These are phyloP conservation scores for Otis tarda DNA, from an alignment of 2,113 vertebrate species.

Conservation along the genomic window DNA sequence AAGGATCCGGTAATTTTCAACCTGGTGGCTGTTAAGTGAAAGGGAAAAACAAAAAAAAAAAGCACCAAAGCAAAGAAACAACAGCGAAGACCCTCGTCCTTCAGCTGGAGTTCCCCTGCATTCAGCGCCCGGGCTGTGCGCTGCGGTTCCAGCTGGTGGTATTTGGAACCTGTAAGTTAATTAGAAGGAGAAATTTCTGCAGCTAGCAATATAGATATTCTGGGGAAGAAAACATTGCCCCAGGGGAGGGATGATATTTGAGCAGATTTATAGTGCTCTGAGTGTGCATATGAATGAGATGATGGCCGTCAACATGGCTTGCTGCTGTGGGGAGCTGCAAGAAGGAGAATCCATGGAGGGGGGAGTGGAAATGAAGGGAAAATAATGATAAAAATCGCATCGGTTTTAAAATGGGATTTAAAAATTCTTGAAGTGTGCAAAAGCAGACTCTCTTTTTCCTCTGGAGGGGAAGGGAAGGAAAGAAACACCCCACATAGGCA, in stretches of 20 bases:
- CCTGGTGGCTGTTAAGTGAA: slow-evolving; percentile 9
- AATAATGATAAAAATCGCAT: not conserved
- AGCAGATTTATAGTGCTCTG: slow-evolving; percentile 51
- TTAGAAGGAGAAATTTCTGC: slow-evolving; percentile 57
- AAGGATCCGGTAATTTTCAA: not conserved
- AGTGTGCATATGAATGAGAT: slow-evolving; percentile 61
- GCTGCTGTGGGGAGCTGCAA: slow-evolving; percentile 38
- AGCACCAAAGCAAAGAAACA: not conserved
- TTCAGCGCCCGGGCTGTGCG: not conserved
- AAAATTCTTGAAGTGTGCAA: not conserved
- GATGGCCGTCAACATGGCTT: not conserved
- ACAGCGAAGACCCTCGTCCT: not conserved
- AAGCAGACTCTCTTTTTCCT: not conserved
- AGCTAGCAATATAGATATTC: slow-evolving; percentile 48
- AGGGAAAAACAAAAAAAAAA: not conserved
- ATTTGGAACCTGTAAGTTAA: slow-evolving; percentile 59
- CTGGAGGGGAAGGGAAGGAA: not conserved
- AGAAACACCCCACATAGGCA: not conserved
- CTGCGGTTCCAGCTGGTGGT: slow-evolving; percentile 23
- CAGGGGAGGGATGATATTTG: slow-evolving; percentile 64
- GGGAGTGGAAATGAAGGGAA: not conserved
- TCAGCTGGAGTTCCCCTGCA: not conserved
- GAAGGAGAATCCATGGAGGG: not conserved
- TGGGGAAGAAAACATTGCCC: slow-evolving; percentile 41
- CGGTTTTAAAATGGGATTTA: not conserved